phyloP scores from a whole-genome alignment of 2,797 vertebrate genomes.

The Coilia nasus region DNA sequence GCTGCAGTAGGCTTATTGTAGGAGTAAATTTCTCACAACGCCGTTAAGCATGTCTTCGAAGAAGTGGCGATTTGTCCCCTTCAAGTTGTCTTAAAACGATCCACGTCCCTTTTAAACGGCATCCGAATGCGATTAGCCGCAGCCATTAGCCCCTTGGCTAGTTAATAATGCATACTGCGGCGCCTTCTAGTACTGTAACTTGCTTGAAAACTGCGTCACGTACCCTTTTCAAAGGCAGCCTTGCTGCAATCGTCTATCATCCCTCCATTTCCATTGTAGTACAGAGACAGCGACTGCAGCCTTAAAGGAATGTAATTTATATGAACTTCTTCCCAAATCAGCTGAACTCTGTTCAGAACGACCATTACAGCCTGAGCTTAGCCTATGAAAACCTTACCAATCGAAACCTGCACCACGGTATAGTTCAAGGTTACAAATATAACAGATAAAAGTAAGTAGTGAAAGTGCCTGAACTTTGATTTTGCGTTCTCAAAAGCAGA shows the following conservation, averaged over 20 bases:
- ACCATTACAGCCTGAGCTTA: not conserved
- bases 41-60: not conserved
- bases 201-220: conserved; percentile 48
- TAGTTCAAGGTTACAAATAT: not conserved
- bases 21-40: not conserved
- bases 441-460: not conserved
- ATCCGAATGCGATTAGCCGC: not conserved
- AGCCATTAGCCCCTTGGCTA: not conserved
- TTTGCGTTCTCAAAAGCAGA: not conserved
- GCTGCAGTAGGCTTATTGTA: not conserved
- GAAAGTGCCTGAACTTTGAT: not conserved
- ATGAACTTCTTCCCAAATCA: not conserved
- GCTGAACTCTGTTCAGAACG: not conserved
- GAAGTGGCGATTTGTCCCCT: not conserved
- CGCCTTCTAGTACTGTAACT: conserved; percentile 45
- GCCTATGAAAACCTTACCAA: not conserved
- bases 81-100: not conserved
- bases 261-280: not conserved
- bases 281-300: not conserved
- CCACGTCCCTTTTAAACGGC: not conserved
- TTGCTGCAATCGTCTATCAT: not conserved
- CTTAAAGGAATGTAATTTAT: not conserved
- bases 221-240: conserved; percentile 10
- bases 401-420: not conserved
- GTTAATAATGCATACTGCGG: conserved; percentile 44